A percentile compares a stretch with the other conserved stretches of the same genome.
These are phyloP conservation scores for Choloepus hoffmanni DNA, from an alignment of 2,113 vertebrate genomes.

Conservation along the genomic window DNA sequence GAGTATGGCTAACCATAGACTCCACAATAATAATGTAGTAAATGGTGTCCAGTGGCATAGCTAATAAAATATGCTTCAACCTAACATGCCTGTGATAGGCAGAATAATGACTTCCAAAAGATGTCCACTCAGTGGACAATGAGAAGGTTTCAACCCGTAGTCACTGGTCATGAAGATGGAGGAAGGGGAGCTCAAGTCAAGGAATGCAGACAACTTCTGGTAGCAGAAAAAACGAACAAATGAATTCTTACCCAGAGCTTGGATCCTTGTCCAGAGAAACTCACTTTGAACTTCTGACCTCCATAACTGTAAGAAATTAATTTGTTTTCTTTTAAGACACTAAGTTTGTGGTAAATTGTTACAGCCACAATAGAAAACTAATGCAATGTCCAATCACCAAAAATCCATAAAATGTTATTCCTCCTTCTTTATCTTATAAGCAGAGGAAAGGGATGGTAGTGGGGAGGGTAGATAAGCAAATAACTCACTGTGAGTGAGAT, in stretches of 20 bases:
- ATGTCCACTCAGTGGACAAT: too few relatives aligned
- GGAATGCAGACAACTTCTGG: too few relatives aligned
- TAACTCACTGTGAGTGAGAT: background rate
- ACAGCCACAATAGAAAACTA: background rate
- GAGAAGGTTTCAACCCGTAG: too few relatives aligned
- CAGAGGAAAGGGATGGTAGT: background rate
- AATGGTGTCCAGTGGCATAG: background rate
- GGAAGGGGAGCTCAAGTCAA: background rate
- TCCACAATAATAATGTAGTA: background rate
- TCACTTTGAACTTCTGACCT: background rate
- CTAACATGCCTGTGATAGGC: background rate
- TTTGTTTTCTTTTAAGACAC: background rate
- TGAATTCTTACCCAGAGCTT: too few relatives aligned
- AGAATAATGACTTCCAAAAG: too few relatives aligned
- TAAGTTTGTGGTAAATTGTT: background rate
- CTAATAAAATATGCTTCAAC: background rate
- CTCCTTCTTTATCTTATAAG: background rate
- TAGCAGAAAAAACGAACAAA: background rate
- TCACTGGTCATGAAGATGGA: background rate
- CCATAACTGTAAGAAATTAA: background rate
- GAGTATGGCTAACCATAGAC: background rate
- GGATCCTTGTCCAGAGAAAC: background rate
- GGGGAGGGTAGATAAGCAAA: too few relatives aligned
- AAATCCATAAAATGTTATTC: background rate
- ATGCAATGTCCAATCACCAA: background rate